Conservation (phyloP, 1,140 invertebrate species). For the Lasioglossum albipes region DNA sequence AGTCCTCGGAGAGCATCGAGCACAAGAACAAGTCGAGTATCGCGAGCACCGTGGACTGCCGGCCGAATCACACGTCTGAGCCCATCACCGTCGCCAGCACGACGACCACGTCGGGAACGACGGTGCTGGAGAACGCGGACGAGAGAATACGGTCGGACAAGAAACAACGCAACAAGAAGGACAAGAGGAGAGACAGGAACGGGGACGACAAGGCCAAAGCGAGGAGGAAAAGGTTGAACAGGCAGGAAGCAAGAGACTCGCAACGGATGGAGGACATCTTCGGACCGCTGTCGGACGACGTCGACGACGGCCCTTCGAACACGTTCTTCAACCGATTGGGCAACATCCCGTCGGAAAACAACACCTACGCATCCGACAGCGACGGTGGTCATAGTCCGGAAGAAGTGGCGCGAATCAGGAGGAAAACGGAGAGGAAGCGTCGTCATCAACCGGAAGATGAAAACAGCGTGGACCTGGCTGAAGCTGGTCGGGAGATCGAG, state of each 20-base stretch:
- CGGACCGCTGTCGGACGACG: conserved; percentile 90
- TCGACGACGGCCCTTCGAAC: conserved; percentile 70
- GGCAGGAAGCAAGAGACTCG: conserved; percentile 76
- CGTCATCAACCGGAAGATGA: conserved; percentile 83
- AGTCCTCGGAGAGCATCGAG: conserved; percentile 67
- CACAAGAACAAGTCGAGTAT: conserved; percentile 71
- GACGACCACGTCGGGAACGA: conserved; percentile 72
- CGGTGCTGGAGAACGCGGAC: conserved; percentile 77
- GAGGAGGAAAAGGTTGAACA: conserved; percentile 80
- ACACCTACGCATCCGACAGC: conserved; percentile 73
- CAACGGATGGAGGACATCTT: conserved; percentile 93
- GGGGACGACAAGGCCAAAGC: conserved; percentile 83
- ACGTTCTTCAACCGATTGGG: conserved; percentile 71
- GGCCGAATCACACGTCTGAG: conserved; percentile 73
- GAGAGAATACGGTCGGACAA: conserved; percentile 78
- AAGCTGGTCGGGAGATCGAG: conserved; percentile 89
- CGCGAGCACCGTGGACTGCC: conserved; percentile 60
- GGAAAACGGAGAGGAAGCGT: conserved; percentile 86
- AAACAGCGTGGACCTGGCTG: conserved; percentile 89
- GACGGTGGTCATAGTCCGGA: conserved; percentile 70
- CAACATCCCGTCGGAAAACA: conserved; percentile 69
- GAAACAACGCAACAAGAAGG: conserved; percentile 85
- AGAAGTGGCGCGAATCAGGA: conserved; percentile 72
- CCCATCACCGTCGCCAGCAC: conserved; percentile 3
- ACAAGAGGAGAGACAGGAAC: conserved; percentile 85